phyloP scores from a whole-genome alignment of 2,113 vertebrate genomes.

The Numenius arquata region DNA sequence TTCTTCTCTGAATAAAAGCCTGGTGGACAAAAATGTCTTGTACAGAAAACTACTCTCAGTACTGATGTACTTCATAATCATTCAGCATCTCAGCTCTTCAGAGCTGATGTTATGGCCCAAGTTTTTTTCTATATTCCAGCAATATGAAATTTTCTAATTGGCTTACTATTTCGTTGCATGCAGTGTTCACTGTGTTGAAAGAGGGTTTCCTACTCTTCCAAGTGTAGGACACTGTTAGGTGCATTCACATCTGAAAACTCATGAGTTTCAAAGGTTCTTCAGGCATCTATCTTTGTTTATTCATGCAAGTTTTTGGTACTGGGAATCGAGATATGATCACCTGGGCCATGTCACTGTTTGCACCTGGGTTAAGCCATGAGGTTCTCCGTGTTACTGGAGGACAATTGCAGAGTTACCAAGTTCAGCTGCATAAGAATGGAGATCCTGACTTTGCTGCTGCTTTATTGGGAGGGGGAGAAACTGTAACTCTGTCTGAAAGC shows the following conservation, averaged over 20 bases:
- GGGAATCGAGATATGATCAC: neutral
- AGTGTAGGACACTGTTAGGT: neutral
- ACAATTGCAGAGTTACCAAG: neutral
- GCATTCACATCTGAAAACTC: neutral
- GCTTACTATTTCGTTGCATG: neutral
- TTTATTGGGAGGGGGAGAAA: neutral
- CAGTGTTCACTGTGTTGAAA: neutral
- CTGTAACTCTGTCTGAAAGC: neutral
- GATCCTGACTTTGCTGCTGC: neutral
- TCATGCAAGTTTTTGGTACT: neutral
- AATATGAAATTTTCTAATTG: neutral
- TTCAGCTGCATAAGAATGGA: neutral
- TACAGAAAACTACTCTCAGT: neutral
- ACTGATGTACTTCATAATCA: neutral
- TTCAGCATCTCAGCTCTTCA: neutral
- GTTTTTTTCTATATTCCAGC: neutral
- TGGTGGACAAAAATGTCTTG: neutral
- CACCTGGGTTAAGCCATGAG: neutral
- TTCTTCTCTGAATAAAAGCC: slow-evolving; percentile 32
- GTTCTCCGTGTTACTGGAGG: neutral
- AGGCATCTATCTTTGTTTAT: neutral
- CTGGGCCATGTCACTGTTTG: neutral
- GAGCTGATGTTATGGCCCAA: neutral
- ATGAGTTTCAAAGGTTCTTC: neutral
- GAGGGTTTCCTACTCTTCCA: neutral